A percentile compares a stretch with the other conserved stretches of the same genome.
Evolutionary conservation across 2,888 invertebrate species (phyloP).

Genomic region (Parnassius glacialis): DNA sequence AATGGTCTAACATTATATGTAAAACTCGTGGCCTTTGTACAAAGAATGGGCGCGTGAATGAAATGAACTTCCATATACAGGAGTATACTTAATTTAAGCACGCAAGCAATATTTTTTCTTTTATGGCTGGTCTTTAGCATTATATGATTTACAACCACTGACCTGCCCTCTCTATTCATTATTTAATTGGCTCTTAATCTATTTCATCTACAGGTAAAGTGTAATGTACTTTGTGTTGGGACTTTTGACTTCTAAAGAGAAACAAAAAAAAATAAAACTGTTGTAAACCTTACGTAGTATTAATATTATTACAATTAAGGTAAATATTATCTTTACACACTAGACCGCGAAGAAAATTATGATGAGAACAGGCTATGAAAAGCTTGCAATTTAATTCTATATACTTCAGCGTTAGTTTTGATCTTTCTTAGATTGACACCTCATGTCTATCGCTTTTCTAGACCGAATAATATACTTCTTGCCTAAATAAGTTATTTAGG

Average conservation of each 20-base stretch:
- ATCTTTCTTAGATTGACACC: no score
- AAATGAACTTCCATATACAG: slow-evolving; percentile 16
- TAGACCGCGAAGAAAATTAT: no score
- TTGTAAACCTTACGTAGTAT: no score
- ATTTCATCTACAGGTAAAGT: neutral
- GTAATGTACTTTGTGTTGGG: neutral
- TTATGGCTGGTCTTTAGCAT: slow-evolving; percentile 15
- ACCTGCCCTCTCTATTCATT: slow-evolving; percentile 19
- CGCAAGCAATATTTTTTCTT: slow-evolving; percentile 21
- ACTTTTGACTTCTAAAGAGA: neutral
- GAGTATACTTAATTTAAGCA: slow-evolving; percentile 14
- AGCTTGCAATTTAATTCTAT: no score
- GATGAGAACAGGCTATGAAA: no score
- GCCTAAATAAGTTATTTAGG: no score
- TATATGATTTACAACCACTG: slow-evolving; percentile 20
- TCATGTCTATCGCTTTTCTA: no score
- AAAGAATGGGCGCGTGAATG: slow-evolving; percentile 19
- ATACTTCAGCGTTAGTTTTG: no score
- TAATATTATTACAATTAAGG: no score
- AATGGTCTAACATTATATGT: slow-evolving; percentile 16
- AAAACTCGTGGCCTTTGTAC: slow-evolving; percentile 18
- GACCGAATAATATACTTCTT: no score
- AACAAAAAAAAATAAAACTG: no score
- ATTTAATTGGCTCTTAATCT: slow-evolving; percentile 20
- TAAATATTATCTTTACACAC: no score